A percentile compares a stretch with the other conserved stretches of the same genome.
Conservation (phyloP, 92 coral and sea anemone genomes). For the Zoanthus solanderi region DNA sequence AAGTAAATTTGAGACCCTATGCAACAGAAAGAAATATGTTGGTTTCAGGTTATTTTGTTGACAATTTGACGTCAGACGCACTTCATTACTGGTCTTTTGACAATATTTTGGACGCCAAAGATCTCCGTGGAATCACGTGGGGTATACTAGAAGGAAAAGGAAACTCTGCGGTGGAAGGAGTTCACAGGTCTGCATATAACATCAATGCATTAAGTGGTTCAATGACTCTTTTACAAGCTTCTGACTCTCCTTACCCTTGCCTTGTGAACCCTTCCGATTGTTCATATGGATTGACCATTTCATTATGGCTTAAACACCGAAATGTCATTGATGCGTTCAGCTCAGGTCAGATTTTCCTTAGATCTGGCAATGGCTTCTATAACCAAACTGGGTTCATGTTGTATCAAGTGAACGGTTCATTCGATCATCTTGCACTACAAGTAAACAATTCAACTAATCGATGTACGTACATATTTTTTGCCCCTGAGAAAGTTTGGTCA, state of each 20-base stretch:
- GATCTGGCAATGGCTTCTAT: constrained; percentile 15
- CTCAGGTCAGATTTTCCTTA: constrained; percentile 24
- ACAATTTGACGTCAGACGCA: not conserved
- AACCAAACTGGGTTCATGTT: constrained; percentile 25
- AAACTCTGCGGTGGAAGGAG: constrained; percentile 2
- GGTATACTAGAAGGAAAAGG: not conserved
- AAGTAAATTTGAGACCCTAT: not conserved
- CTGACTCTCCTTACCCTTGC: not conserved
- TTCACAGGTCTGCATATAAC: not conserved
- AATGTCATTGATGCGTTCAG: not conserved
- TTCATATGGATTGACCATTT: not conserved
- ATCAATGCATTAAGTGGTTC: not conserved
- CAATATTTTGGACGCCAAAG: constrained; percentile 10
- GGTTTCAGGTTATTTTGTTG: constrained; percentile 6
- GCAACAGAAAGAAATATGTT: not conserved
- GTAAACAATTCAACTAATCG: constrained; percentile 7
- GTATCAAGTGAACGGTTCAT: constrained; percentile 28
- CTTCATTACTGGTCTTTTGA: constrained; percentile 31
- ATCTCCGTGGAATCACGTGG: not conserved
- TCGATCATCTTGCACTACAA: constrained; percentile 31
- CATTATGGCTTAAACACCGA: constrained; percentile 25
- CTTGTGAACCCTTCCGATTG: constrained; percentile 13
- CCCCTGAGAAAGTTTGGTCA: constrained; percentile 31
- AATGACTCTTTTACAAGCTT: constrained; percentile 17
- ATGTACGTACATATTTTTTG: constrained; percentile 25